Conservation (phyloP, 2,113 vertebrate genomes). For the Pedionomus torquatus region DNA sequence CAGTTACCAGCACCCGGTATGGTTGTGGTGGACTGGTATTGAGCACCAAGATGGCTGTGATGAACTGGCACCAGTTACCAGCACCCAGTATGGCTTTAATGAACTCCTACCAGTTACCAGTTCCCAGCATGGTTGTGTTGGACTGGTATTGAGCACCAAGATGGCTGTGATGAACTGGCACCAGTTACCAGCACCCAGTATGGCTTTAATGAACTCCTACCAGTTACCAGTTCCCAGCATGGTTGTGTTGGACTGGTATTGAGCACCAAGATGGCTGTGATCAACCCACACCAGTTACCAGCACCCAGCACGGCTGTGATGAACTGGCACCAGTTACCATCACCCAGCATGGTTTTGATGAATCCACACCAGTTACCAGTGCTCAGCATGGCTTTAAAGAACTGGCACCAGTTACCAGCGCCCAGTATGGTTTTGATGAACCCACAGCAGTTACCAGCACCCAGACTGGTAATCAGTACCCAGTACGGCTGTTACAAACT, state of each 20-base stretch:
- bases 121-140: neutral
- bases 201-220: no score
- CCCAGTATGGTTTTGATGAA: neutral
- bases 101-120: neutral
- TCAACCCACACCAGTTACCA: no score
- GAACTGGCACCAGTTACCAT: neutral
- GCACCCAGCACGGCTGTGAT: no score
- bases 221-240: no score
- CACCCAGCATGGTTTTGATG: neutral
- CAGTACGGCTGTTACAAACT: no score
- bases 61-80: neutral
- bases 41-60: neutral
- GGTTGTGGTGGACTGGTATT: neutral
- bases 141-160: no score
- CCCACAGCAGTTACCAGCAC: neutral
- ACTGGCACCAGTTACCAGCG: neutral
- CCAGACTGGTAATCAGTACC: neutral
- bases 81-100: no score
- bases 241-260: neutral
- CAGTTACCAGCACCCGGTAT: neutral
- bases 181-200: neutral
- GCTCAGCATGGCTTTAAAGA: neutral
- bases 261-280: no score
- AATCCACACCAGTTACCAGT: no score
- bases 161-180: fast-evolving